Evolutionary conservation across 2,113 vertebrate species (phyloP).

Genomic region (Chionomys nivalis): DNA sequence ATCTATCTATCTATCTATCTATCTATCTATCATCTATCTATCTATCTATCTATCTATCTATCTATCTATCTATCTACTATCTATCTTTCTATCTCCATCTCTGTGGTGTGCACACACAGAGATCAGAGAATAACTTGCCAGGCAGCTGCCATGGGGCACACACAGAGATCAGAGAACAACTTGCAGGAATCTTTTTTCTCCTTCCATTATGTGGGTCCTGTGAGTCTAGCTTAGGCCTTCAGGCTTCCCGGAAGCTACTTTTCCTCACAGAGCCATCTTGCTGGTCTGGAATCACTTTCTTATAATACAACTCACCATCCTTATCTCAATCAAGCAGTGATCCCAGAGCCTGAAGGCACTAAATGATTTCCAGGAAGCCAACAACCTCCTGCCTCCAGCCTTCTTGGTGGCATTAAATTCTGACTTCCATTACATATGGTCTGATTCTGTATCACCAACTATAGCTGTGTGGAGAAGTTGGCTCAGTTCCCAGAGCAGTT

Average conservation of each 20-base stretch:
- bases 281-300: background rate
- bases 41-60: background rate
- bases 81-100: background rate
- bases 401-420: background rate
- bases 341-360: background rate
- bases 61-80: background rate
- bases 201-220: no score
- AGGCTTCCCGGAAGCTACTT: background rate
- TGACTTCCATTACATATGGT: background rate
- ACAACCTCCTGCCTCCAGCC: background rate
- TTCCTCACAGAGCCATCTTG: no score
- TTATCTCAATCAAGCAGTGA: background rate
- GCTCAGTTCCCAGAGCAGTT: background rate
- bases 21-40: background rate
- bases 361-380: conserved; percentile 34
- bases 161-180: background rate
- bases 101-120: no score
- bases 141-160: no score
- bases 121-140: background rate
- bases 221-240: background rate
- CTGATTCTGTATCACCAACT: background rate
- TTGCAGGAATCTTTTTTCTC: background rate
- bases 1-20: background rate
- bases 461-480: background rate
- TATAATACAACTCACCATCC: background rate